These are phyloP conservation scores for Belonocnema kinseyi DNA, from an alignment of 1,140 invertebrate genomes.

Conservation along the genomic window DNA sequence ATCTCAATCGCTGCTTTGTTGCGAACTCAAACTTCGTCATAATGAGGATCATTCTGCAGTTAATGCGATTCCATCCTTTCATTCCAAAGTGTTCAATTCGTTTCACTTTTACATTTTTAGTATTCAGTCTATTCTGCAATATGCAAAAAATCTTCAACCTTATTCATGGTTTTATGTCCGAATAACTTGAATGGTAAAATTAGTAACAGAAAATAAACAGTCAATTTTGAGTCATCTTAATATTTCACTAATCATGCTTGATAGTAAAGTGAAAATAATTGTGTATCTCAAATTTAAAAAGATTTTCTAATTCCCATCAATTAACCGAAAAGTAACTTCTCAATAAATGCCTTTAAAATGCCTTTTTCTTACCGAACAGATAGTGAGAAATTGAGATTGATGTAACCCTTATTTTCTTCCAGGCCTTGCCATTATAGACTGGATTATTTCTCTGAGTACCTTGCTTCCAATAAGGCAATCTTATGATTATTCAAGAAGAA, in stretches of 20 bases:
- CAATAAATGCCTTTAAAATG: not conserved
- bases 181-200: too few relatives aligned
- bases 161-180: too few relatives aligned
- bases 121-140: too few relatives aligned
- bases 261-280: too few relatives aligned
- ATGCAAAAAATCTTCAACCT: too few relatives aligned
- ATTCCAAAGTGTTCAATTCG: not conserved
- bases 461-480: not conserved
- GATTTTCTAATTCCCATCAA: not conserved
- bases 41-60: not conserved
- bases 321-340: not conserved
- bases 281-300: too few relatives aligned
- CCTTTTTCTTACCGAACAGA: not conserved
- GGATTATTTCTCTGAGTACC: not conserved
- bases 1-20: slow-evolving; percentile 22
- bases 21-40: not conserved
- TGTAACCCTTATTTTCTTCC: not conserved
- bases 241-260: too few relatives aligned
- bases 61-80: not conserved
- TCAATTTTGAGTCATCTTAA: too few relatives aligned
- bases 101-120: not conserved
- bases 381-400: not conserved
- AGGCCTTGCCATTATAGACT: not conserved
- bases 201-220: too few relatives aligned
- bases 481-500: slow-evolving; percentile 16